Conservation (phyloP, 2,113 vertebrate genomes). For the Campylomormyrus tamandua region DNA sequence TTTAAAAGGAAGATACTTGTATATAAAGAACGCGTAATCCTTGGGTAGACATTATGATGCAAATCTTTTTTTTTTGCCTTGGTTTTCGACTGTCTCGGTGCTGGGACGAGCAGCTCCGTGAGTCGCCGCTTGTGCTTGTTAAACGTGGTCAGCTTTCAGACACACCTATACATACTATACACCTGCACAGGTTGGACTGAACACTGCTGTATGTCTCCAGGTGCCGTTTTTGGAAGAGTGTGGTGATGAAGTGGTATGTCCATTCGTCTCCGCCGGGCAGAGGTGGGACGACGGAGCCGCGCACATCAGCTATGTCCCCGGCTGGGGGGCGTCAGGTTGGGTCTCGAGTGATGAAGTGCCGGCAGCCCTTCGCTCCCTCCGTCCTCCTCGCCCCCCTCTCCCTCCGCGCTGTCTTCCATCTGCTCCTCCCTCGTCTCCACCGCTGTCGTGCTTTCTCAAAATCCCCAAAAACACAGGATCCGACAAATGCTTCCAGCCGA, state of each 20-base stretch:
- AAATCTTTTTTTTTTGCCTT: slow-evolving; percentile 46
- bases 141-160: slow-evolving; percentile 43
- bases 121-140: slow-evolving; percentile 37
- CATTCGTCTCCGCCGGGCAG: slow-evolving; percentile 53
- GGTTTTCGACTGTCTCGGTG: slow-evolving; percentile 50
- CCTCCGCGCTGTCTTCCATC: neutral
- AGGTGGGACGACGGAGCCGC: slow-evolving; percentile 49
- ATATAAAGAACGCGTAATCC: slow-evolving; percentile 28
- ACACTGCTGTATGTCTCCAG: slow-evolving; percentile 49
- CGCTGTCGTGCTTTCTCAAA: slow-evolving; percentile 56
- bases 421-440: slow-evolving; percentile 44
- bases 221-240: slow-evolving; percentile 43
- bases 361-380: slow-evolving; percentile 53
- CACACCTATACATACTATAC: slow-evolving; percentile 48
- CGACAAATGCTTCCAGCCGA: slow-evolving; percentile 80
- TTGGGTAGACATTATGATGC: slow-evolving; percentile 20
- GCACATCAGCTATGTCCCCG: slow-evolving; percentile 47
- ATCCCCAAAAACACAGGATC: slow-evolving; percentile 72
- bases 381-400: slow-evolving; percentile 18
- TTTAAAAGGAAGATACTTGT: slow-evolving; percentile 43
- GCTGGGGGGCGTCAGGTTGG: slow-evolving; percentile 53
- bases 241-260: slow-evolving; percentile 58
- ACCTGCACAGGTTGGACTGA: slow-evolving; percentile 52
- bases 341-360: slow-evolving; percentile 70
- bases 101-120: slow-evolving; percentile 56